Base-by-base conservation (phyloP, 2,113 vertebrate genomes). In the Microcebus murinus region DNA sequence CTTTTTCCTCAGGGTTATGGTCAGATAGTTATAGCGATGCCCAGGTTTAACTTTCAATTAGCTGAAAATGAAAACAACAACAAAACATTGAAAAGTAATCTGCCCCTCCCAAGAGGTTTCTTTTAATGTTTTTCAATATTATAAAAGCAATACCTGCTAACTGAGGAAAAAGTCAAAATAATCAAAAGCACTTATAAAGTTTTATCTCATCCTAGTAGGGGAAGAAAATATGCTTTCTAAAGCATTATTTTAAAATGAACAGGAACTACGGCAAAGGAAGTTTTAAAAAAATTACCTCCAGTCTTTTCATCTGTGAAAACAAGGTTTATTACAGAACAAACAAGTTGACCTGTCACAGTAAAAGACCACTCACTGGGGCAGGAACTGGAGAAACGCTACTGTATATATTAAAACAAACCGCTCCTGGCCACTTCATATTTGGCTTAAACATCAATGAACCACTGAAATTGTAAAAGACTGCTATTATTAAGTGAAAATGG, bases 221-320 rank as follows among this genome's bases (percentile, higher is more conserved):
- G 21, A 79, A 81, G 63, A 95, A 93, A 95, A 96, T 48, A 57
- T 20, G 87, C 79, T 96, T 82, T 45, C 45, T 63, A 95, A 86
- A 86, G 68, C 88, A 95, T 82, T 83, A 50, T 95, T 95, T 95
- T 82, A 17, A 94, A 96, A 96, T 93, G 82, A 93, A 97, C 68
- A 95, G 90, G 84, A 97, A 48, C 68, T 36, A 95, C 42, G 91
- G 27, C 45, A 91, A 94, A 7, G 68, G 91, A 95, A 93, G 57
- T 71, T 81, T 23, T 18, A 68, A 70, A 70, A 86, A 91, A 95
- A 74, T 65, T 25, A 50, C 52, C 90, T 50, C 25, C 50, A 93
- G n/a, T 76, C 31, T 87, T 96, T 93, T 91, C 91, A 94, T 96
- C 77, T 96, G 36, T 91, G 68, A 96, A 97, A 95, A 63, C 42